A percentile compares a stretch with the other conserved stretches of the same genome.
These are phyloP conservation scores for Ephestia elutella DNA, from an alignment of 1,140 invertebrate species.

Conservation along the genomic window DNA sequence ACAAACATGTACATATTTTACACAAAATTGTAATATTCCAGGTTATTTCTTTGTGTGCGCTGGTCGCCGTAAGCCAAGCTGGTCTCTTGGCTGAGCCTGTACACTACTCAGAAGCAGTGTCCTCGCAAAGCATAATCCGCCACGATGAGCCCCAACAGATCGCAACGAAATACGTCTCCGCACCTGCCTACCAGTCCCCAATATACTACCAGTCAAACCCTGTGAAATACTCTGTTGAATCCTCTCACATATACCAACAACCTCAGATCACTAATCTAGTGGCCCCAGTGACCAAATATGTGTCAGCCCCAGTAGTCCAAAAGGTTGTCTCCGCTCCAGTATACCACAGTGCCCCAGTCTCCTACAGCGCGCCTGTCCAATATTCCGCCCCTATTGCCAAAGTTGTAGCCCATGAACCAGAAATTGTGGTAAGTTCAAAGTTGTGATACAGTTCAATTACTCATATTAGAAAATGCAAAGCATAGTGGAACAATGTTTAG, in stretches of 20 bases:
- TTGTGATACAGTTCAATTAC: too few relatives aligned
- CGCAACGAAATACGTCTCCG: slow-evolving; percentile 34
- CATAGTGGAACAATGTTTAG: too few relatives aligned
- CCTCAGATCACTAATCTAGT: neutral
- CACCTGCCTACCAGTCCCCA: slow-evolving; percentile 27
- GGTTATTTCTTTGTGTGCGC: slow-evolving; percentile 15
- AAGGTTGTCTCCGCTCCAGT: slow-evolving; percentile 15
- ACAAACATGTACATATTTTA: too few relatives aligned
- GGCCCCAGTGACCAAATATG: neutral
- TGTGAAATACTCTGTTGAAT: slow-evolving; percentile 8
- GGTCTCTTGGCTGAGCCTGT: slow-evolving; percentile 17
- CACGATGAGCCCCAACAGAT: slow-evolving; percentile 38
- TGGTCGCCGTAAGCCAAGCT: slow-evolving; percentile 15
- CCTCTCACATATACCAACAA: neutral
- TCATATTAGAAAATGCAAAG: too few relatives aligned
- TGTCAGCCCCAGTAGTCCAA: slow-evolving; percentile 11
- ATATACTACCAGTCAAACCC: slow-evolving; percentile 17
- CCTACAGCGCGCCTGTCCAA: slow-evolving; percentile 18
- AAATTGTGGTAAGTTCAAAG: slow-evolving; percentile 6
- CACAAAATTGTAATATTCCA: slow-evolving; percentile 2
- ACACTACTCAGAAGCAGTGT: slow-evolving; percentile 32
- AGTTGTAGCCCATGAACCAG: slow-evolving; percentile 29
- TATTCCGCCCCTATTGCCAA: slow-evolving; percentile 35
- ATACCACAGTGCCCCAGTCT: slow-evolving; percentile 18
- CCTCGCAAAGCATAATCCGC: slow-evolving; percentile 55